Evolutionary conservation across 1,140 invertebrate species (phyloP).

Genomic region (Cepaea nemoralis): DNA sequence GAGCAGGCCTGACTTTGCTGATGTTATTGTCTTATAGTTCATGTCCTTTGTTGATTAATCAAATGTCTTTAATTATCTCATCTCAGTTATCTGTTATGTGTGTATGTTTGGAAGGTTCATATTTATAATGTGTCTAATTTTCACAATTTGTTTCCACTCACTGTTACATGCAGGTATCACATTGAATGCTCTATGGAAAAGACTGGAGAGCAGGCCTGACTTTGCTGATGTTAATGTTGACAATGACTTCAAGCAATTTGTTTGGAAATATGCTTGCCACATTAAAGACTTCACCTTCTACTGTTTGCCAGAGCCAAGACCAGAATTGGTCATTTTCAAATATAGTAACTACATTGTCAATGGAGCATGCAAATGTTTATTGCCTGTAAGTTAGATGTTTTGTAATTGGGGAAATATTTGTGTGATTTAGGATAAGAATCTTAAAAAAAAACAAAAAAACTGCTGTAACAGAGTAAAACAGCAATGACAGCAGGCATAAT

Average conservation of each 20-base stretch:
- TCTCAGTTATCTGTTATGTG: background rate
- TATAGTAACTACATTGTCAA: background rate
- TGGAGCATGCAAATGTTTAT: background rate
- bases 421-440: too few relatives aligned
- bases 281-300: conserved; percentile 77
- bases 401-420: too few relatives aligned
- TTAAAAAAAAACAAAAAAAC: too few relatives aligned
- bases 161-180: conserved; percentile 55
- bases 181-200: conserved; percentile 71
- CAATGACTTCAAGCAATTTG: conserved; percentile 69
- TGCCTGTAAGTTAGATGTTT: conserved; percentile 21
- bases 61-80: too few relatives aligned
- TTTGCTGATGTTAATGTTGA: conserved; percentile 71
- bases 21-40: too few relatives aligned
- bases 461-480: too few relatives aligned
- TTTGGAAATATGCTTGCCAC: conserved; percentile 77
- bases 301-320: conserved; percentile 76
- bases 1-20: too few relatives aligned
- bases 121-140: background rate
- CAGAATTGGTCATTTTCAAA: conserved; percentile 70
- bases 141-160: too few relatives aligned
- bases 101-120: too few relatives aligned
- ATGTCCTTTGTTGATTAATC: too few relatives aligned
- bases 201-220: conserved; percentile 67
- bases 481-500: too few relatives aligned